A percentile compares a stretch with the other conserved stretches of the same genome.
Conservation (phyloP, 1,140 invertebrate species). For the Eupristina koningsbergeri region DNA sequence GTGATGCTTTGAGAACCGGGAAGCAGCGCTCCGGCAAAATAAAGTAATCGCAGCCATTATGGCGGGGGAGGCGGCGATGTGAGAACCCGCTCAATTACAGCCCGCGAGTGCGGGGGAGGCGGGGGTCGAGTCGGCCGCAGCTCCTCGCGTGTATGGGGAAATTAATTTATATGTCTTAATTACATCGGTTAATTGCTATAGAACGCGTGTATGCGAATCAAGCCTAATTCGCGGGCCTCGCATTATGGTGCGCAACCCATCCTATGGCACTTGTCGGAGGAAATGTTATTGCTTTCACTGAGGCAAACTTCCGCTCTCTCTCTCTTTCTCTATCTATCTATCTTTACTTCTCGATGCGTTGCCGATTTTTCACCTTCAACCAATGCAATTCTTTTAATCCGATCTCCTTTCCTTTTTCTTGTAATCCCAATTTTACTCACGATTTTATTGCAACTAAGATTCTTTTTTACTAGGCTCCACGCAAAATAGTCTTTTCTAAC, state of each 20-base stretch:
- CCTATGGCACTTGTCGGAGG: constrained; percentile 27
- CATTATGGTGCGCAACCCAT: constrained; percentile 30
- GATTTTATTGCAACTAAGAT: too few relatives aligned
- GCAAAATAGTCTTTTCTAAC: too few relatives aligned
- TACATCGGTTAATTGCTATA: constrained; percentile 71
- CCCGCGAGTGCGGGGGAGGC: constrained; percentile 62
- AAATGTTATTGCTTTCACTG: constrained; percentile 54
- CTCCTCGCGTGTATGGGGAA: constrained; percentile 56
- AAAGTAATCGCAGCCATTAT: constrained; percentile 73
- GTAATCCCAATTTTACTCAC: neutral
- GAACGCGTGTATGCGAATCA: constrained; percentile 47
- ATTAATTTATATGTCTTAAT: constrained; percentile 74
- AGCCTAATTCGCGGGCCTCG: constrained; percentile 34
- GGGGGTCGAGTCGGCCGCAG: constrained; percentile 40
- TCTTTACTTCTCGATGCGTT: constrained; percentile 12
- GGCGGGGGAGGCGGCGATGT: constrained; percentile 58
- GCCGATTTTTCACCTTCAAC: constrained; percentile 18
- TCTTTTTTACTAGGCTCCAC: too few relatives aligned
- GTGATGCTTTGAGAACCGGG: constrained; percentile 62
- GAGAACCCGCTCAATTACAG: constrained; percentile 71
- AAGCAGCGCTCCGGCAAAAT: constrained; percentile 64
- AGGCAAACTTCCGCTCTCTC: constrained; percentile 50
- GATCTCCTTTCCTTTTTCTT: neutral
- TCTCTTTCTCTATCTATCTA: too few relatives aligned
- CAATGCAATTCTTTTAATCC: neutral